Base-by-base conservation (phyloP, 30 jellyfish, hydroid and myxozoan species). In the Cassiopea xamachana region DNA sequence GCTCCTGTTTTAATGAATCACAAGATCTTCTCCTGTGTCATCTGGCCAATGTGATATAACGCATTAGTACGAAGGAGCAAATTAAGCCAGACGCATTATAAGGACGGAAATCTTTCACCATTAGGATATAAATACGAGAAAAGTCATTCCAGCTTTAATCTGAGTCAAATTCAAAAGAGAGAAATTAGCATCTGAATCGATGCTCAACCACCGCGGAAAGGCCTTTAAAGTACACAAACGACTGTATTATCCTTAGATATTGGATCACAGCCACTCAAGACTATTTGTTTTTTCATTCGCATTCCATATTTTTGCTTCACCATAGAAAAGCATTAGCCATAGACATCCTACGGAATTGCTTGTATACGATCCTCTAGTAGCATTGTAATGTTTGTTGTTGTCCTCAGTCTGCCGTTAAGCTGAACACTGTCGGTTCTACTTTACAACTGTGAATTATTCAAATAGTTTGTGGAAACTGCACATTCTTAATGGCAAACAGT, bases 41-140 rank as follows among this genome's bases (percentile, higher is more conserved):
- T 4, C 9, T 51, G 8, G 4, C 4, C 64, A 51, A 51, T 51
- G 4, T 2, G 9, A 51, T 51, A 51, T 45, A 75, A 45, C 45
- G 1, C 49, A 44, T 8, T 6, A 71, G 58, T 19, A 8, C 55
- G 80, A 71, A 71, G 80, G 80, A 71, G 80, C 80, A 71, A 7
- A 10, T 15, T 19, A 78, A 50, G 87, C 87, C 87, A 78, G 90
- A 81, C 80, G 79, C 64, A 16, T 81, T 27, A 2, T 60, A 44
- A 78, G 79, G 80, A 81, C 81, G 90, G 88, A 69, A 81, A 81
- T 81, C 90, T 62, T 81, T 81, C 81, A 81, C 90, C 73, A 81
- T 81, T 81, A 81, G 90, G 90, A 81, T 46, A 81, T 77, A 81
- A 81, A 81, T 69, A 61, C 47, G 90, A 81, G 74, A 69, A 72